Conservation (phyloP, 2,113 vertebrate genomes). For the Ahaetulla prasina region DNA sequence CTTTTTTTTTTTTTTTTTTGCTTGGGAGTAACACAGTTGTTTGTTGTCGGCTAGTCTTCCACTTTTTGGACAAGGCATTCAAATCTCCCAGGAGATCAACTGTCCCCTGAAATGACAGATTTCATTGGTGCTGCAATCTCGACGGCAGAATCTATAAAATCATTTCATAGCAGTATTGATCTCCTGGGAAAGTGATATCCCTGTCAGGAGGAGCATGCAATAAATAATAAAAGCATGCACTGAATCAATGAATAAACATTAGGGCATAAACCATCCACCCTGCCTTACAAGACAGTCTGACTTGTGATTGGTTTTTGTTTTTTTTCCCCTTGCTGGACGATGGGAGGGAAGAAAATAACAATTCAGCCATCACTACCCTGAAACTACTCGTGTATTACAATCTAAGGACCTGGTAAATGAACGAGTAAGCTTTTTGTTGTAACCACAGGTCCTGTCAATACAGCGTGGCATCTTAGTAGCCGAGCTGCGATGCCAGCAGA, state of each 20-base stretch:
- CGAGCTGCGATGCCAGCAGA: neutral
- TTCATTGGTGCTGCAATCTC: neutral
- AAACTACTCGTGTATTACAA: neutral
- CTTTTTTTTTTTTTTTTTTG: neutral
- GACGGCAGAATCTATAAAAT: neutral
- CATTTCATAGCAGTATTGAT: neutral
- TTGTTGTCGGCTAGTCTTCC: neutral
- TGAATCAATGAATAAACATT: neutral
- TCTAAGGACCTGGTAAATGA: neutral
- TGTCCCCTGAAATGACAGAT: neutral
- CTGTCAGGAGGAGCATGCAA: neutral
- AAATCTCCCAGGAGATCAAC: neutral
- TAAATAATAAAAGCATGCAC: neutral
- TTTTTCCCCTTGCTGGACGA: neutral
- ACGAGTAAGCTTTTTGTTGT: neutral
- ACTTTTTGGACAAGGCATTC: neutral
- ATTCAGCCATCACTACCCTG: neutral
- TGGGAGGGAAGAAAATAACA: neutral
- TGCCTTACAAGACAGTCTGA: neutral
- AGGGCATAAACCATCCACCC: neutral
- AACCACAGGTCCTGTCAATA: neutral
- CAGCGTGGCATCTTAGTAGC: neutral
- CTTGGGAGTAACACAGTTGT: neutral
- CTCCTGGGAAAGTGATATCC: neutral
- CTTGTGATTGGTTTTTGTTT: neutral